Percentiles rank a stretch among this genome's conserved stretches.
Evolutionary conservation across 2,797 vertebrate genomes (phyloP).

Genomic region (Aythya fuligula): DNA sequence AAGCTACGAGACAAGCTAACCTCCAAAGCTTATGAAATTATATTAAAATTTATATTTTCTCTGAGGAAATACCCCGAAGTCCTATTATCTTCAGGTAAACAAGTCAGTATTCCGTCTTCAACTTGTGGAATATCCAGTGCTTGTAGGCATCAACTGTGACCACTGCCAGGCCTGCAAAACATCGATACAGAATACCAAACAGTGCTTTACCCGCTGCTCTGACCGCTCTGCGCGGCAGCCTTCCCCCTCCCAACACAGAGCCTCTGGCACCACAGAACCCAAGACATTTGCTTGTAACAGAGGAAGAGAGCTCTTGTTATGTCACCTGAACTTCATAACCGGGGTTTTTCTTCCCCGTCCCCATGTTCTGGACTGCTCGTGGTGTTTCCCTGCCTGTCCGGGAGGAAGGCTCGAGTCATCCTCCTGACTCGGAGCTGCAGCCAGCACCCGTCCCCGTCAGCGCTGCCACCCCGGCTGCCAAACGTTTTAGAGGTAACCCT

Average conservation of each 20-base stretch:
- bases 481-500: not conserved
- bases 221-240: not conserved
- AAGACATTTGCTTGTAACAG: not conserved
- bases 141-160: conserved; percentile 75
- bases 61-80: conserved; percentile 74
- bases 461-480: not conserved
- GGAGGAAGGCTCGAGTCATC: not conserved
- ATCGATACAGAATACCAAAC: conserved; percentile 68
- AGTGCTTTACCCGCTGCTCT: conserved; percentile 65
- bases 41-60: conserved; percentile 77
- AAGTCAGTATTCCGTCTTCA: conserved; percentile 76
- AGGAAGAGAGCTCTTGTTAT: not conserved
- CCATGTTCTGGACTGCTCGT: not conserved
- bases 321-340: not conserved
- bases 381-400: rapidly evolving
- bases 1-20: conserved; percentile 74
- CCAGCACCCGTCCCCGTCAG: not conserved
- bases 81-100: conserved; percentile 75
- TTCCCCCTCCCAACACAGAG: conserved; percentile 61
- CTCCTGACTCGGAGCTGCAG: not conserved
- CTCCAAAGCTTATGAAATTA: conserved; percentile 74
- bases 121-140: conserved; percentile 76
- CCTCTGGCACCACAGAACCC: conserved; percentile 47
- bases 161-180: conserved; percentile 74
- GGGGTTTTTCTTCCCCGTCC: not conserved